These are phyloP conservation scores for Phataginus tricuspis DNA, from an alignment of 2,797 vertebrate genomes.

Conservation along the genomic window DNA sequence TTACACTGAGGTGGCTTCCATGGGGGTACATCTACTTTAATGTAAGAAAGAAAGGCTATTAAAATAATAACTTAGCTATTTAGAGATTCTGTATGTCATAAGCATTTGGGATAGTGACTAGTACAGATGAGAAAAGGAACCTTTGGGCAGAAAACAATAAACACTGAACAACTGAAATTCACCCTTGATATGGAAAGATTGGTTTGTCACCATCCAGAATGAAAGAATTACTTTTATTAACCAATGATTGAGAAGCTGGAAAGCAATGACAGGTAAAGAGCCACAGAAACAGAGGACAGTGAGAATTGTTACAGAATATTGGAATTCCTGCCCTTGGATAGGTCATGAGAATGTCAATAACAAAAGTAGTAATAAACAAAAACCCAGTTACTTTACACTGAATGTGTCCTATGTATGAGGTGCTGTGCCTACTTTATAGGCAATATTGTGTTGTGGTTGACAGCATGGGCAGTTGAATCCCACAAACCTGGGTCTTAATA, in stretches of 20 bases:
- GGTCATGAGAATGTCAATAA: background rate
- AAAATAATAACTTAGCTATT: background rate
- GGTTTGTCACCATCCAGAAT: background rate
- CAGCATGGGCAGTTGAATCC: background rate
- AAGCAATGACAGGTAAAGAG: background rate
- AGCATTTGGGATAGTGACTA: background rate
- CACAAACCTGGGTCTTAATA: background rate
- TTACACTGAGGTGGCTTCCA: background rate
- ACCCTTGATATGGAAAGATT: background rate
- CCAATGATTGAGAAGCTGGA: background rate
- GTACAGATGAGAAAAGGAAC: background rate
- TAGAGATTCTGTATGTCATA: background rate
- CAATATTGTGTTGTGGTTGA: background rate
- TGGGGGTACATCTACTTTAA: background rate
- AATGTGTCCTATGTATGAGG: background rate
- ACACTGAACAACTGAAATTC: background rate
- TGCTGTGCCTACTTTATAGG: background rate
- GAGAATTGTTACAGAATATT: background rate
- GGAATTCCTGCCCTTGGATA: background rate
- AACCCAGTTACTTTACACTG: background rate
- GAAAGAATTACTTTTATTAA: slow-evolving; percentile 7
- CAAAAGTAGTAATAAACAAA: background rate
- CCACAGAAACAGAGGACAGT: background rate
- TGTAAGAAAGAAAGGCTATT: background rate
- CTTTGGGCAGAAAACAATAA: background rate